Percentiles rank a stretch among this genome's conserved stretches.
Conservation (phyloP, 2,113 vertebrate species). For the Mesocricetus auratus region DNA sequence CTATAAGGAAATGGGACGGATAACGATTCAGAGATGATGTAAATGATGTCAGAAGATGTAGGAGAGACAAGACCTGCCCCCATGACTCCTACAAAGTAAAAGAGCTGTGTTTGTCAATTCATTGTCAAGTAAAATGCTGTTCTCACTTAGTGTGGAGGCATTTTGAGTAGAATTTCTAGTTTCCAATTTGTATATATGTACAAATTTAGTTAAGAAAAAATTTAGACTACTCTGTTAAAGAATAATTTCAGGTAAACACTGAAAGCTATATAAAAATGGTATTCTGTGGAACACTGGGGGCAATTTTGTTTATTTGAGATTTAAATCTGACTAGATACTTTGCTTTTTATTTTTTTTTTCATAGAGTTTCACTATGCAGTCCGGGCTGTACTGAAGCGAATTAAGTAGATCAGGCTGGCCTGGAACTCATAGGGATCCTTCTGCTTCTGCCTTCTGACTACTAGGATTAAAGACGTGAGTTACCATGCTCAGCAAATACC, state of each 20-base stretch:
- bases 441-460: background rate
- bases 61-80: background rate
- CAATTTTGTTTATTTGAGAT: slow-evolving; percentile 3
- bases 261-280: background rate
- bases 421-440: background rate
- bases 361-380: background rate
- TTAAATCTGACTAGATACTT: background rate
- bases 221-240: background rate
- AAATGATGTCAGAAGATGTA: background rate
- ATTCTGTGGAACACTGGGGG: background rate
- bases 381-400: background rate
- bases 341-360: background rate
- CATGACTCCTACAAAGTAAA: background rate
- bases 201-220: slow-evolving; percentile 41
- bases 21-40: background rate
- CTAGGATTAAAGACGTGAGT: background rate
- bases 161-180: background rate
- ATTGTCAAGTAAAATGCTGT: background rate
- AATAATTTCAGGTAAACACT: background rate
- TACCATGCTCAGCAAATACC: background rate
- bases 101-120: background rate
- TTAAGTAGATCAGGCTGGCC: background rate
- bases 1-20: background rate
- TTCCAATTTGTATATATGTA: background rate
- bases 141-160: background rate